phyloP scores from a whole-genome alignment of 2,888 invertebrate genomes.

The Coremacera marginata region DNA sequence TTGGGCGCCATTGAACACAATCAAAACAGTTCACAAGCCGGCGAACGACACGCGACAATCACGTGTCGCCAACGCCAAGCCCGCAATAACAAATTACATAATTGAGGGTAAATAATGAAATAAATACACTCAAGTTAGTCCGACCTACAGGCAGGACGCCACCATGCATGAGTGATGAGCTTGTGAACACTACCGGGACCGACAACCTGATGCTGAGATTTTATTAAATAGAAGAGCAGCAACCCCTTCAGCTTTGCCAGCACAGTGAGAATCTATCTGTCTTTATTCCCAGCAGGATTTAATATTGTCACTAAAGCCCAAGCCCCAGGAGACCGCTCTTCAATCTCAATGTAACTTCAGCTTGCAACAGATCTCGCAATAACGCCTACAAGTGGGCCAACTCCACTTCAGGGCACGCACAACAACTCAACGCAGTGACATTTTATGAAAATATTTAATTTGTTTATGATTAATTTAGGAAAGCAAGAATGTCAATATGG shows the following conservation, averaged over 20 bases:
- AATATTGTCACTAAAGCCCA: background rate
- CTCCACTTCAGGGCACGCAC: background rate
- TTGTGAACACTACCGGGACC: slow-evolving; percentile 25
- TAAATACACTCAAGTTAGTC: slow-evolving; percentile 26
- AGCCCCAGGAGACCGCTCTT: slow-evolving; percentile 13
- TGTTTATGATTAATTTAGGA: slow-evolving; percentile 18
- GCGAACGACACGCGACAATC: slow-evolving; percentile 17
- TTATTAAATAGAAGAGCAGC: slow-evolving; percentile 2
- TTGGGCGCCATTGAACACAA: slow-evolving; percentile 12
- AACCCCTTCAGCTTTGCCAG: slow-evolving; percentile 19
- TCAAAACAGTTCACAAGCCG: background rate
- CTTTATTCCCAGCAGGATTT: slow-evolving; percentile 28
- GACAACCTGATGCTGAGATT: slow-evolving; percentile 36
- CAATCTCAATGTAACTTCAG: background rate
- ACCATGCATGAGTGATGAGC: slow-evolving; percentile 25
- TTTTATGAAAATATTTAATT: slow-evolving; percentile 21
- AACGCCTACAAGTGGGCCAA: slow-evolving; percentile 4
- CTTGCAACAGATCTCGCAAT: background rate
- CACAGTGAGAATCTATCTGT: background rate
- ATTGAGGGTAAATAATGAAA: slow-evolving; percentile 38
- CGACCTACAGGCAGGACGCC: background rate
- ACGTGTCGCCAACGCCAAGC: slow-evolving; percentile 34
- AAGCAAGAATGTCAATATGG: background rate
- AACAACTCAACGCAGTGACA: background rate
- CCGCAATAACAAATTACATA: slow-evolving; percentile 27